phyloP scores from a whole-genome alignment of 2,888 invertebrate genomes.

The Oxytorus armatus region DNA sequence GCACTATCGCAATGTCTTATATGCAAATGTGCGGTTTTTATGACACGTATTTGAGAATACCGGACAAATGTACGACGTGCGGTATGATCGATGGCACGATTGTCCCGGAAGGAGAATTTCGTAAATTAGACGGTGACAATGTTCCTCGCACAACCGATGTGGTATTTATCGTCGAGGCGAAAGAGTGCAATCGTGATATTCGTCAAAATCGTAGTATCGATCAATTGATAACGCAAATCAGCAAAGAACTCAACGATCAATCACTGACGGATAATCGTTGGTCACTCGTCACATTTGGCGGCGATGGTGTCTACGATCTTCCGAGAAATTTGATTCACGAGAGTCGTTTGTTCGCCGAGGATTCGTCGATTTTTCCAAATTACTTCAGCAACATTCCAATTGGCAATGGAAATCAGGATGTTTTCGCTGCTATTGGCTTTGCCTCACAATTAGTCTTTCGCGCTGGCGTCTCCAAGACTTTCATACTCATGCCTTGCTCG shows the following conservation, averaged over 20 bases:
- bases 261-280: slow-evolving; percentile 91
- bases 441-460: slow-evolving; percentile 91
- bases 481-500: slow-evolving; percentile 93
- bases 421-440: slow-evolving; percentile 91
- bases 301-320: slow-evolving; percentile 89
- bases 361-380: slow-evolving; percentile 84
- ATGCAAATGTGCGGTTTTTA: slow-evolving; percentile 91
- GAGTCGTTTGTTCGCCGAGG: slow-evolving; percentile 89
- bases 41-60: slow-evolving; percentile 92
- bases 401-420: slow-evolving; percentile 89
- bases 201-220: slow-evolving; percentile 89
- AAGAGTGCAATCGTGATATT: slow-evolving; percentile 91
- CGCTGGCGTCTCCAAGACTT: slow-evolving; percentile 92
- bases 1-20: slow-evolving; percentile 93
- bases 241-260: slow-evolving; percentile 88
- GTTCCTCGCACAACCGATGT: slow-evolving; percentile 92
- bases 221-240: slow-evolving; percentile 88
- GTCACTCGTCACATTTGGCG: slow-evolving; percentile 93
- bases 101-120: slow-evolving; percentile 91
- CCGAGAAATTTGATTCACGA: slow-evolving; percentile 91
- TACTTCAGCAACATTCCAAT: slow-evolving; percentile 90
- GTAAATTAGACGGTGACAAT: slow-evolving; percentile 86
- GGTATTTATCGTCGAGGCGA: slow-evolving; percentile 95
- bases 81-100: slow-evolving; percentile 88
- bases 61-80: slow-evolving; percentile 93